These are phyloP conservation scores for Cirrhinus molitorella DNA, from an alignment of 2,797 vertebrate species.

Conservation along the genomic window DNA sequence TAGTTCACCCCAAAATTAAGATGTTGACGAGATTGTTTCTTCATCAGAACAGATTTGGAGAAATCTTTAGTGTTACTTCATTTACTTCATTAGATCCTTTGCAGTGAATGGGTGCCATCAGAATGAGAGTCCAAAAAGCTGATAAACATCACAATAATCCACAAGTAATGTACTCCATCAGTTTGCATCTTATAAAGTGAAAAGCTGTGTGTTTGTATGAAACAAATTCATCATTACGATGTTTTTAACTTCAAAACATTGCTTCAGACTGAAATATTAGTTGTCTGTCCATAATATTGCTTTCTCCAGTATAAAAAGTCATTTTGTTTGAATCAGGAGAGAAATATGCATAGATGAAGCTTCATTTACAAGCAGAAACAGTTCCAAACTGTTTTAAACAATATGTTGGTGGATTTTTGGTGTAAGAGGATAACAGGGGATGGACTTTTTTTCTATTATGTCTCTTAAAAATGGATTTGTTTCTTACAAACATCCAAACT, in stretches of 20 bases:
- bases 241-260: background rate
- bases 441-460: background rate
- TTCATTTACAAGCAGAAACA: background rate
- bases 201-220: background rate
- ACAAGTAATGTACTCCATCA: background rate
- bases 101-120: background rate
- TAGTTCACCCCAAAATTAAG: background rate
- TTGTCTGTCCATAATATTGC: too few species aligned
- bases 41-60: background rate
- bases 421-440: background rate
- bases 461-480: too few species aligned
- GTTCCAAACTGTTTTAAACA: background rate
- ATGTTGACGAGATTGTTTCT: background rate
- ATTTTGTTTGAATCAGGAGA: too few species aligned
- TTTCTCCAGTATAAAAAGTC: too few species aligned
- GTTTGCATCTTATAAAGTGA: background rate
- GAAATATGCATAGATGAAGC: background rate
- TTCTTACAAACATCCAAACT: background rate
- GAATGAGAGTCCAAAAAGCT: background rate
- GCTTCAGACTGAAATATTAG: background rate
- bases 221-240: background rate
- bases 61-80: background rate
- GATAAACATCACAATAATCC: background rate
- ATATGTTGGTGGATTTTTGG: background rate
- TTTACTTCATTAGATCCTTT: background rate